phyloP scores from a whole-genome alignment of 2,113 vertebrate species.

The Forbesichthys agassizii region DNA sequence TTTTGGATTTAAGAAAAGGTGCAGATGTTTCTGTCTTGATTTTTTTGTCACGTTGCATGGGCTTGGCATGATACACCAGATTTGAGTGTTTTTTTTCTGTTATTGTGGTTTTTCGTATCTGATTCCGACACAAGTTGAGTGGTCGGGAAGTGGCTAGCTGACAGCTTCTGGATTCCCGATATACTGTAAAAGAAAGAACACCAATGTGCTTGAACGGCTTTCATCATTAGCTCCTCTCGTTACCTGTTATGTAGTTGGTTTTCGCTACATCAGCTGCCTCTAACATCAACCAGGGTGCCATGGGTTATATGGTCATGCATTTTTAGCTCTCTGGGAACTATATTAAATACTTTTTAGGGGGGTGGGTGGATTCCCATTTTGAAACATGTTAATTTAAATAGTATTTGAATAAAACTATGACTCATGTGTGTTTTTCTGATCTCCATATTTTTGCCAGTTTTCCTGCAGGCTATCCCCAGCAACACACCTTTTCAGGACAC shows the following conservation, averaged over 20 bases:
- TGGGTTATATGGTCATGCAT: conserved; percentile 23
- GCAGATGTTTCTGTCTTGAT: conserved; percentile 24
- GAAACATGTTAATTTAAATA: not conserved
- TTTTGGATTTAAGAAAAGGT: not conserved
- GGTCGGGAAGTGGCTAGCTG: not conserved
- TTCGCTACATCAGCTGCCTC: not conserved
- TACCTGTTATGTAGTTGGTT: not conserved
- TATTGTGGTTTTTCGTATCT: not conserved
- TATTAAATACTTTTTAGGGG: too few species aligned
- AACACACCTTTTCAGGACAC: conserved; percentile 44
- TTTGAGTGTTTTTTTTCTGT: conserved; percentile 11
- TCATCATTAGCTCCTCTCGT: too few species aligned
- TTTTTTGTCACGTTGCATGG: conserved; percentile 1
- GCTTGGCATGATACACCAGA: conserved; percentile 16
- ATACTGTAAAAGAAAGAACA: not conserved
- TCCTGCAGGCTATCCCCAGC: conserved; percentile 32
- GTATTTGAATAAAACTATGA: conserved; percentile 6
- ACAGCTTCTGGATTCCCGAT: not conserved
- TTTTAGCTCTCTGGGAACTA: too few species aligned
- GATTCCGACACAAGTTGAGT: not conserved
- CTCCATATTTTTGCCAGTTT: conserved; percentile 41
- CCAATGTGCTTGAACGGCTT: too few species aligned
- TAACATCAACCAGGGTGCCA: not conserved
- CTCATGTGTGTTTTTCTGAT: conserved; percentile 16
- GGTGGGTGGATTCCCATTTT: not conserved